Conservation (phyloP, 2,113 vertebrate genomes). For the Psilopsiagon aurifrons region DNA sequence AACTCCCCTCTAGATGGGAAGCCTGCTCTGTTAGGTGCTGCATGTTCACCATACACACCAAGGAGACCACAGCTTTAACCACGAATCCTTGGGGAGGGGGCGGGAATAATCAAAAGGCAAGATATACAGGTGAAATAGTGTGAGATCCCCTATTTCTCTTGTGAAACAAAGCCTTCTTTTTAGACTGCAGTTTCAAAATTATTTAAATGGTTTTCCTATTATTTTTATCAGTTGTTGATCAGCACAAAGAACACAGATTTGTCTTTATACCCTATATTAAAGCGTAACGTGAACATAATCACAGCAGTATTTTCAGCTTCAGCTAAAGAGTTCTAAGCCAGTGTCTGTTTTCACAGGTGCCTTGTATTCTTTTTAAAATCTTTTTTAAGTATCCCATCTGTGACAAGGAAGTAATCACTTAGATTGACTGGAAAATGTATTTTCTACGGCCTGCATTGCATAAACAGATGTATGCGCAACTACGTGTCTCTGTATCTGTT, state of each 20-base stretch:
- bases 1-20: accelerated
- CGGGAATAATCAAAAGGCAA: neutral
- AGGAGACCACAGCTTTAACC: neutral
- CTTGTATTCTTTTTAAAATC: neutral
- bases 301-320: neutral
- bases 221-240: neutral
- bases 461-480: neutral
- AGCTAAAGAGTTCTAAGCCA: neutral
- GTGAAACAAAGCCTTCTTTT: neutral
- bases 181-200: neutral
- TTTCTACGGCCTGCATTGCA: neutral
- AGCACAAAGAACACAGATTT: neutral
- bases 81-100: neutral
- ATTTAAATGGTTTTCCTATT: neutral
- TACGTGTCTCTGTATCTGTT: neutral
- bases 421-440: neutral
- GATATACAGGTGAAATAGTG: neutral
- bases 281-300: neutral
- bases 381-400: neutral
- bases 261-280: neutral
- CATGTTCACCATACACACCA: neutral
- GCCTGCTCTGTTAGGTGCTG: neutral
- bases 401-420: neutral
- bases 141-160: neutral
- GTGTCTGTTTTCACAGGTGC: neutral